Base-by-base conservation (phyloP, 2,888 invertebrate genomes). In the Psylliodes chrysocephalus region DNA sequence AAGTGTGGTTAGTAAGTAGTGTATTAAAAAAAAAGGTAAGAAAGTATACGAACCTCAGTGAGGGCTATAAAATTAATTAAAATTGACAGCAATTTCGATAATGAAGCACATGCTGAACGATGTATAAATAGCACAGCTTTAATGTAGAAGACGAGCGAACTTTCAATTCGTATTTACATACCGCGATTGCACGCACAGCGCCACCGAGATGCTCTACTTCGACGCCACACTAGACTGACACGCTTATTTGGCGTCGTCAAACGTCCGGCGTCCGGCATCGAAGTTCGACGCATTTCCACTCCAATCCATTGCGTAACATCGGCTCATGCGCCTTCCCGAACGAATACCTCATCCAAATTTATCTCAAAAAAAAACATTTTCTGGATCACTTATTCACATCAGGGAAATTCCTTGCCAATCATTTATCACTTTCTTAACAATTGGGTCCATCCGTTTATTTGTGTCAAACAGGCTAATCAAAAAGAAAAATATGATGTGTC, bases 151-250 rank as follows among this genome's bases (percentile, higher is more conserved):
- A 12, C 19, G 22, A 22, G 15, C 5, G 22, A 46, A n/a, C 25
- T 25, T 46, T 46, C 12, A 14, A 46, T 7, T 22, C 22, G 46
- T 42, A 42, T 42, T 18, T 42, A 42, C 42, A 18, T 17, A 18
- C 10, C 49, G 25, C 28, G 30, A 49, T 49, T 8, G 15, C 14
- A 49, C 18, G 1, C 2, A 18, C 18, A 15, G 38, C 42, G 33
- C 15, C 56, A 57, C 56, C 22, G 47, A 35, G 17, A 33, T n/a
- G 47, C n/a, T n/a, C n/a, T n/a, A n/a, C n/a, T n/a, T 49, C 66
- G 60, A 66, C 64, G 65, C 62, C 66, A 64, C 64, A 61, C 61
- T 61, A 62, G 64, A 68, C 66, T 66, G 64, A 66, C 60, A 68
- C 55, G 62, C 60, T 68, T 64, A 68, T 66, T 65, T 60, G 68